Evolutionary conservation across 2,888 invertebrate genomes (phyloP).

Genomic region (Eristalis pertinax): DNA sequence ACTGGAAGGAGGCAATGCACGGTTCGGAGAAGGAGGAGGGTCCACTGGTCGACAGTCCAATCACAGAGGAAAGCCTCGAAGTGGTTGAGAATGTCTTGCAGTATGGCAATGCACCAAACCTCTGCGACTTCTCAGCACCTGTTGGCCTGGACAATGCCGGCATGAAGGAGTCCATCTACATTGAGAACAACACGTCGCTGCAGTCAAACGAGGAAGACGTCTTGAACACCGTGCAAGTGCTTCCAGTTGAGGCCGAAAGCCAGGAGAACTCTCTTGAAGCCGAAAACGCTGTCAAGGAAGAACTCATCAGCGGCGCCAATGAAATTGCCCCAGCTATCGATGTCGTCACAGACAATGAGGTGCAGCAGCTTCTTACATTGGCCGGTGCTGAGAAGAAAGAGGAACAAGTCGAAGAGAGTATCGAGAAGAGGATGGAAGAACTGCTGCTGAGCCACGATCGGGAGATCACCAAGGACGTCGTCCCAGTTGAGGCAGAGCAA

Average conservation of each 20-base stretch:
- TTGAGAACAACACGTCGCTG: constrained; percentile 63
- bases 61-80: constrained; percentile 53
- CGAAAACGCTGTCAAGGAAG: background rate
- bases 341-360: constrained; percentile 42
- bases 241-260: constrained; percentile 75
- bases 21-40: constrained; percentile 75
- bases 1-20: constrained; percentile 75
- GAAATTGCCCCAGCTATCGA: constrained; percentile 6
- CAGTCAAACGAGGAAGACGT: constrained; percentile 74
- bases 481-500: constrained; percentile 25
- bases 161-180: constrained; percentile 78
- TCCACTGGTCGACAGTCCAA: constrained; percentile 55
- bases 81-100: constrained; percentile 38
- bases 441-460: constrained; percentile 51
- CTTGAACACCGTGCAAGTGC: constrained; percentile 79
- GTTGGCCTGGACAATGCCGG: constrained; percentile 73
- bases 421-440: constrained; percentile 56
- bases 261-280: constrained; percentile 70
- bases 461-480: constrained; percentile 53
- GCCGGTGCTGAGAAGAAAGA: constrained; percentile 31
- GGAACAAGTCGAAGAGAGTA: constrained; percentile 10
- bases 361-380: constrained; percentile 44
- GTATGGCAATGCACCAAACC: constrained; percentile 16
- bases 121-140: constrained; percentile 53
- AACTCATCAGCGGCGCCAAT: background rate